Conservation (phyloP, 2,888 invertebrate species). For the Netelia melanura region DNA sequence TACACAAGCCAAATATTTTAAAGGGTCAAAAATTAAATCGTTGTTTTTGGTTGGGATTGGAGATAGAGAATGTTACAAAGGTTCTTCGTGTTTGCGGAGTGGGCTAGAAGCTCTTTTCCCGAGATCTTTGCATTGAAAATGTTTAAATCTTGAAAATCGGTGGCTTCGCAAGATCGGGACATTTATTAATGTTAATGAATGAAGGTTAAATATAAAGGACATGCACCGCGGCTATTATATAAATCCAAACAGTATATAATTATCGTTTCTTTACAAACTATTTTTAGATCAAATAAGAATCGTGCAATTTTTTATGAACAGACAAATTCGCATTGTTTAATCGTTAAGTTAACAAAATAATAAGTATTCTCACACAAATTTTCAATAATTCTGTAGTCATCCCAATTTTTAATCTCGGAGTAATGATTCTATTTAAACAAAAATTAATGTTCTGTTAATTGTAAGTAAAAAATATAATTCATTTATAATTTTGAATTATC, state of each 20-base stretch:
- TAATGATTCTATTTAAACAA: no score
- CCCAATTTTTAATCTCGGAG: no score
- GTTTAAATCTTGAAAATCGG: conserved; percentile 23
- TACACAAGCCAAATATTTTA: conserved; percentile 27
- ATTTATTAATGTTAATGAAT: conserved; percentile 1
- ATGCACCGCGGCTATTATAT: no score
- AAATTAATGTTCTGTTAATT: no score
- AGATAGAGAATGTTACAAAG: conserved; percentile 24
- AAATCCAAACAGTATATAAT: background rate
- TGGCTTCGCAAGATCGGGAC: conserved; percentile 16
- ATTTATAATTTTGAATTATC: no score
- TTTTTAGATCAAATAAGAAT: background rate
- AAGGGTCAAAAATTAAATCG: conserved; percentile 18
- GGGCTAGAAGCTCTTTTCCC: background rate
- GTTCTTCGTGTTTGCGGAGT: conserved; percentile 27
- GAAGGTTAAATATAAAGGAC: no score
- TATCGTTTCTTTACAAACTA: background rate
- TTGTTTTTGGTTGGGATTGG: conserved; percentile 56
- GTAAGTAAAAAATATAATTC: no score
- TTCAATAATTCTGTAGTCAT: no score
- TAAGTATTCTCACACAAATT: no score
- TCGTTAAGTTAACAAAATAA: no score
- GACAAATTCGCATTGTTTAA: no score
- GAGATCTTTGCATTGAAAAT: conserved; percentile 44
- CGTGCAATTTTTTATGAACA: no score